Conservation (phyloP, 2,888 invertebrate species). For the Xylota sylvarum region DNA sequence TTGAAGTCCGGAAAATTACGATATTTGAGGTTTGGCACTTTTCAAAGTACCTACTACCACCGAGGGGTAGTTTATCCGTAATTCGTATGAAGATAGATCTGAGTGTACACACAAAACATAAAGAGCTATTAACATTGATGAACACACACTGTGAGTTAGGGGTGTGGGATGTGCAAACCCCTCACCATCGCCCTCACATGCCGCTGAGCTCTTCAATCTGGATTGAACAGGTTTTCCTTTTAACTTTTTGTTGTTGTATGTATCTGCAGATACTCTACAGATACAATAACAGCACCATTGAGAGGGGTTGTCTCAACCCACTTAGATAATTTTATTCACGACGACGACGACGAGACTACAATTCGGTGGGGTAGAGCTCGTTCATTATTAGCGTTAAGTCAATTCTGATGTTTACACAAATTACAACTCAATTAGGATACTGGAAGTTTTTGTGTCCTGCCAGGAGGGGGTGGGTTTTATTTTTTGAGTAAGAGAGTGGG, state of each 20-base stretch:
- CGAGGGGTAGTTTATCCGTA: conserved; percentile 63
- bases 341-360: conserved; percentile 24
- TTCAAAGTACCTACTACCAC: conserved; percentile 70
- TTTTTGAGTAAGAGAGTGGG: conserved; percentile 14
- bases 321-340: conserved; percentile 74
- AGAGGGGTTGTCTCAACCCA: conserved; percentile 69
- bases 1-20: conserved; percentile 78
- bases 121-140: conserved; percentile 74
- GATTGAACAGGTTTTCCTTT: conserved; percentile 77
- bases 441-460: conserved; percentile 56
- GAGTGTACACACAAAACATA: conserved; percentile 45
- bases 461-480: conserved; percentile 23
- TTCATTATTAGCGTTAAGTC: conserved; percentile 79
- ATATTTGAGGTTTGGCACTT: conserved; percentile 80
- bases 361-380: conserved; percentile 38
- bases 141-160: conserved; percentile 39
- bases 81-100: conserved; percentile 63
- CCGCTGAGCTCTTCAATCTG: conserved; percentile 57
- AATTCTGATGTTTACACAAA: conserved; percentile 80
- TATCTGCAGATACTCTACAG: conserved; percentile 57
- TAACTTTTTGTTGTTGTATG: conserved; percentile 75
- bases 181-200: conserved; percentile 7
- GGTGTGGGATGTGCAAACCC: conserved; percentile 33
- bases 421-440: conserved; percentile 79
- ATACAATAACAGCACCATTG: conserved; percentile 43